Evolutionary conservation across 1,140 invertebrate species (phyloP).

Genomic region (Ooceraea biroi): DNA sequence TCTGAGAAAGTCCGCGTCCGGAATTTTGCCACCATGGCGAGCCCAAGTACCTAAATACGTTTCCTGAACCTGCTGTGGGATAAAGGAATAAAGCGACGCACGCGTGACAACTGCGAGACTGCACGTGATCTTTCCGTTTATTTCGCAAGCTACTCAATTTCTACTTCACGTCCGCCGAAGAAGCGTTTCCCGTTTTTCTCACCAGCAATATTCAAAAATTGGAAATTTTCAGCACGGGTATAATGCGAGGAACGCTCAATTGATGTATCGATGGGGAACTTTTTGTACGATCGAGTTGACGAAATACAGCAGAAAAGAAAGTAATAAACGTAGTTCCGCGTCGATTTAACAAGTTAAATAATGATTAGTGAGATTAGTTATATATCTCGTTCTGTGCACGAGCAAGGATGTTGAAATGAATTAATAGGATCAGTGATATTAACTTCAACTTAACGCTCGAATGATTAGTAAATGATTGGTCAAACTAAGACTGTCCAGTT

Average conservation of each 20-base stretch:
- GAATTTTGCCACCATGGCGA: constrained; percentile 71
- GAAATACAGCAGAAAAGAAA: neutral
- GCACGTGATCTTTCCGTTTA: constrained; percentile 17
- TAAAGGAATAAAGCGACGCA: constrained; percentile 73
- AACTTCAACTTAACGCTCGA: constrained; percentile 30
- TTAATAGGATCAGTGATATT: neutral
- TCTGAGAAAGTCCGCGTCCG: constrained; percentile 78
- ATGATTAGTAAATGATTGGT: neutral
- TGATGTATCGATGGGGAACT: neutral
- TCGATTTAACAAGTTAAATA: neutral
- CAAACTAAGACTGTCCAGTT: constrained; percentile 6
- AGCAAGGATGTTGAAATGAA: constrained; percentile 17
- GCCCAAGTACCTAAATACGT: constrained; percentile 74
- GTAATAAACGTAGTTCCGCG: neutral
- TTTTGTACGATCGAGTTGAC: neutral
- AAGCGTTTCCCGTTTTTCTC: neutral
- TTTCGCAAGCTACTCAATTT: constrained; percentile 39
- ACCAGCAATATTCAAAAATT: neutral
- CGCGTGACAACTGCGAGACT: constrained; percentile 63
- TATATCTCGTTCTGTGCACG: neutral
- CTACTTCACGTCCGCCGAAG: neutral
- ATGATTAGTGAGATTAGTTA: constrained; percentile 9
- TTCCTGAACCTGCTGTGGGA: constrained; percentile 78
- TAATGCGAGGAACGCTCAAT: neutral
- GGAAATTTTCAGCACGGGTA: neutral